phyloP scores from a whole-genome alignment of 2,113 vertebrate genomes.

The Chrysemys picta region DNA sequence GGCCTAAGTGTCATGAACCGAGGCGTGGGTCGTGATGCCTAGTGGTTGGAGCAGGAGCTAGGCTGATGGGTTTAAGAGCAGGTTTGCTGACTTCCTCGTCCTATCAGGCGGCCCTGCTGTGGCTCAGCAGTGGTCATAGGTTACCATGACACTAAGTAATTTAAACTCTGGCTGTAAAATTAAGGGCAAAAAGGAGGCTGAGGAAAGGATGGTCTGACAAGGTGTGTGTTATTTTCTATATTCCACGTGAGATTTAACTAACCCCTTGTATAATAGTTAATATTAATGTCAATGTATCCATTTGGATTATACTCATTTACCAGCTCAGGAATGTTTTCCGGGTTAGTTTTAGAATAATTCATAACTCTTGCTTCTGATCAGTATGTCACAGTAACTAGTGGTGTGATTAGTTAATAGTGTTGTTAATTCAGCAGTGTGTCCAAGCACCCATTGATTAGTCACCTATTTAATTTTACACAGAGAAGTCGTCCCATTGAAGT shows the following conservation, averaged over 20 bases:
- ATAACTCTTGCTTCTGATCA: constrained; percentile 23
- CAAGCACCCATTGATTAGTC: background rate
- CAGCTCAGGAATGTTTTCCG: constrained; percentile 16
- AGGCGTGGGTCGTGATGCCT: background rate
- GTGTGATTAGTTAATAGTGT: constrained; percentile 25
- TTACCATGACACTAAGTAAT: background rate
- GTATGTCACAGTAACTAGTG: constrained; percentile 1
- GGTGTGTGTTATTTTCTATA: background rate
- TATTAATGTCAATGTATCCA: constrained; percentile 33
- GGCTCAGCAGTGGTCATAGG: background rate
- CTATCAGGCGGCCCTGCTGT: background rate
- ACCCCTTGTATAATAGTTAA: constrained; percentile 8
- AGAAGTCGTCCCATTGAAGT: background rate
- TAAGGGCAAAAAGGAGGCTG: background rate
- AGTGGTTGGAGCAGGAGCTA: background rate
- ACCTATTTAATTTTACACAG: background rate
- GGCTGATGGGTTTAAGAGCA: background rate
- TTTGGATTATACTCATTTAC: constrained; percentile 33
- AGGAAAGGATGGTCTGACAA: constrained; percentile 32
- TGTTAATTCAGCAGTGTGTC: background rate
- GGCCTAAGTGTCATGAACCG: background rate
- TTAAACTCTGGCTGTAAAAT: background rate
- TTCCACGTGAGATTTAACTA: background rate
- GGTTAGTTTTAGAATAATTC: constrained; percentile 46
- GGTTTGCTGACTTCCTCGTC: background rate